Evolutionary conservation across 1,140 invertebrate genomes (phyloP), one percentile per base, ranked within the genome.

Genomic region (Amphibalanus amphitrite): DNA sequence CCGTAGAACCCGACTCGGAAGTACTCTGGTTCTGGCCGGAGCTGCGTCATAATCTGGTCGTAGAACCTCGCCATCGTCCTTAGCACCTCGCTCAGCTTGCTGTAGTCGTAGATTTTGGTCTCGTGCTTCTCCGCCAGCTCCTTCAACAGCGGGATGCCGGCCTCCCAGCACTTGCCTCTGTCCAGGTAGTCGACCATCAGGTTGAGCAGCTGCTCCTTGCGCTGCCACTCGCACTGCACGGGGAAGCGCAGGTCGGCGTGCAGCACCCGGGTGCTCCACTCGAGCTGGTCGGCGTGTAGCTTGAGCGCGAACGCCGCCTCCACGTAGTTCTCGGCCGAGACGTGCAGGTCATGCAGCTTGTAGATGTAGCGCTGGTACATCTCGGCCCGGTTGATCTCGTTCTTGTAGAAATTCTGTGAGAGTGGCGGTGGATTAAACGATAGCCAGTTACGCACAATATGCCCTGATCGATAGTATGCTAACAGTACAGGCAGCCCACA

Each of bases 301-400:
- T 95, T 89, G 74, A 99, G 86, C 0, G 95, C 98, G 76, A 93
- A 95, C 1, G 92, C 95, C 29, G 95, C 95, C 82, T 99, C 96
- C 0, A 94, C 92, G 77, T 88, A 96, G 80, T 98, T 98, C 72
- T 96, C 94, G 28, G 92, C 92, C 30, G 89, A 89, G 15, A 95
- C 82, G 79, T 98, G 95, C 20, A 98, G 83, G 78, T 95, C 92
- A 79, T 95, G 93, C 25, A 98, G 82, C 79, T 97, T 97, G 81
- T 98, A 95, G 69, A 98, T 92, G 79, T 98, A 98, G 68, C 93
- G 86, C 30, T 98, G 82, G 80, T 97, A 98, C 90, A 98, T 95
- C 80, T 97, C 93, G 76, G 94, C 91, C 33, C 95, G 86, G 77
- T 95, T 92, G 72, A 97, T 95, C 74, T 82, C 93, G 78, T 93